Conservation (phyloP, 2,113 vertebrate genomes). For the Dendrocopos noguchii region DNA sequence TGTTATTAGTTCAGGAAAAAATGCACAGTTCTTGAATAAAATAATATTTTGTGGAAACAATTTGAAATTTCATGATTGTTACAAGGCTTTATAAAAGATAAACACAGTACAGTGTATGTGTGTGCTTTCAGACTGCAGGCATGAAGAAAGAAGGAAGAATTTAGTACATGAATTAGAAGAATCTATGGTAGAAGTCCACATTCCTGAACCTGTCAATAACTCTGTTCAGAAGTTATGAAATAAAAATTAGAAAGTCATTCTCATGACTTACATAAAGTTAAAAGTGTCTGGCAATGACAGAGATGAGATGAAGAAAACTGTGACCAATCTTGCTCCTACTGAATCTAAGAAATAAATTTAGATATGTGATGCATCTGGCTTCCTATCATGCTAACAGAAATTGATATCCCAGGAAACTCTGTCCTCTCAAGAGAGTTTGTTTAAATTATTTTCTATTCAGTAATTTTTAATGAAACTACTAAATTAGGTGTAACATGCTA, state of each 20-base stretch:
- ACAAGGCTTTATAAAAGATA: neutral
- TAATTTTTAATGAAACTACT: slow-evolving; percentile 76
- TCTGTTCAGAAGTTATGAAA: neutral
- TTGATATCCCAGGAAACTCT: neutral
- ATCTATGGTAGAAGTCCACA: neutral
- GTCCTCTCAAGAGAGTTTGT: slow-evolving; percentile 60
- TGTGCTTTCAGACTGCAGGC: neutral
- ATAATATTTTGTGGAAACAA: neutral
- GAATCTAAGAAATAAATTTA: slow-evolving; percentile 1
- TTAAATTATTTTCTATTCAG: slow-evolving; percentile 72
- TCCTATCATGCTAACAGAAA: neutral
- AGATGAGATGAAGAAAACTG: slow-evolving; percentile 65
- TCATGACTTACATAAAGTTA: slow-evolving; percentile 45
- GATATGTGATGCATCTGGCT: neutral
- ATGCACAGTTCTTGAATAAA: neutral
- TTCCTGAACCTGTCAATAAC: slow-evolving; percentile 6
- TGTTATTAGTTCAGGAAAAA: neutral
- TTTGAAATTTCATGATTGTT: neutral
- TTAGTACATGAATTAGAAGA: neutral
- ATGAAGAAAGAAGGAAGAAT: neutral
- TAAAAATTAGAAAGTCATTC: slow-evolving; percentile 36
- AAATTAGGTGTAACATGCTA: slow-evolving; percentile 72
- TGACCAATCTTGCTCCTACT: neutral
- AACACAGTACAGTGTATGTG: neutral
- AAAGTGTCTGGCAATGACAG: slow-evolving; percentile 52